Evolutionary conservation across 2,888 invertebrate species (phyloP).

Genomic region (Oscheius myriophilus): DNA sequence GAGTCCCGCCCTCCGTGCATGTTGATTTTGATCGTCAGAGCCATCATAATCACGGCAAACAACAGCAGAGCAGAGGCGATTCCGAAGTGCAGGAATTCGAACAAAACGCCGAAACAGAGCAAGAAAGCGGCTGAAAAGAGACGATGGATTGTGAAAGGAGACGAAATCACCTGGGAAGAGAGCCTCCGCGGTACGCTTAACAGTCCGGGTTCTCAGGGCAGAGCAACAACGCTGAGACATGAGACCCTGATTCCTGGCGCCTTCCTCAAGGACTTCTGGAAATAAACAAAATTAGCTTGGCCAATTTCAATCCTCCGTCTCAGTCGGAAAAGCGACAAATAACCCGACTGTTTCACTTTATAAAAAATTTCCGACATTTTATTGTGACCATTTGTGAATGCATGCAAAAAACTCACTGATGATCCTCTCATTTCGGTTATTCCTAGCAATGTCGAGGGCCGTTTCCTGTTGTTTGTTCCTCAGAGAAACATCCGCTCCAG

Average conservation of each 20-base stretch:
- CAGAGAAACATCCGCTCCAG: conserved; percentile 45
- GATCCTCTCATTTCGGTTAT: conserved; percentile 43
- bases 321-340: too few relatives aligned
- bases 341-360: not conserved
- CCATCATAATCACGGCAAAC: conserved; percentile 11
- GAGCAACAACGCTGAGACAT: not conserved
- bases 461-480: conserved; percentile 56
- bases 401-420: conserved; percentile 25
- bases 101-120: conserved; percentile 18
- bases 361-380: not conserved
- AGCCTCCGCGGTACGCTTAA: conserved; percentile 15
- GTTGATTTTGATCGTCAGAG: conserved; percentile 7
- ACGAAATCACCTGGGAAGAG: conserved; percentile 27
- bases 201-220: not conserved
- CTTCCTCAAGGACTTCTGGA: conserved; percentile 18
- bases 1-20: conserved; percentile 26
- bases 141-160: not conserved
- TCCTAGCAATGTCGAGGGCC: conserved; percentile 51
- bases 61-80: conserved; percentile 27
- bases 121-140: conserved; percentile 30
- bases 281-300: not conserved
- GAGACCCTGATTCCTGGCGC: conserved; percentile 13
- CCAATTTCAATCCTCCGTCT: too few relatives aligned
- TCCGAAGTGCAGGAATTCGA: conserved; percentile 33
- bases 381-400: not conserved